phyloP scores from a whole-genome alignment of 2,797 vertebrate species.

The Lithobates sylvaticus region DNA sequence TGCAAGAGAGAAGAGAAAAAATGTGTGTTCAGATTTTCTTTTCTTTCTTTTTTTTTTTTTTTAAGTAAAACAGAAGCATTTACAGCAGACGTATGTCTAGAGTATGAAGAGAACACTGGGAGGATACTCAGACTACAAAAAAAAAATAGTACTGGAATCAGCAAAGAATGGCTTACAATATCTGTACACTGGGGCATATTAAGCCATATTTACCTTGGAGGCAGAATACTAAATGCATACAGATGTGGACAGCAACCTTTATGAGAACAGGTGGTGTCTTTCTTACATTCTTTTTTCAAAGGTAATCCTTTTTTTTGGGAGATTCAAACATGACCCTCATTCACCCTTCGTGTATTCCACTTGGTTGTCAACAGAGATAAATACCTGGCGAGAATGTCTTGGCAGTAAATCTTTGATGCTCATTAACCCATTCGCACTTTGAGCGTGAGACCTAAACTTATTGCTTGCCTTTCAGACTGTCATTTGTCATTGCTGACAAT shows the following conservation, averaged over 20 bases:
- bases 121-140: conserved; percentile 20
- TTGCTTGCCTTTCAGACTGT: conserved; percentile 28
- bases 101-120: conserved; percentile 49
- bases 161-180: conserved; percentile 46
- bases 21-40: conserved; percentile 57
- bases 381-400: conserved; percentile 54
- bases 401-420: conserved; percentile 51
- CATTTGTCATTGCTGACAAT: conserved; percentile 23
- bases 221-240: conserved; percentile 60
- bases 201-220: conserved; percentile 60
- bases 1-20: conserved; percentile 61
- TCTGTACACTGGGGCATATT: conserved; percentile 43
- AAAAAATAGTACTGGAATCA: conserved; percentile 11
- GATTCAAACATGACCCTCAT: conserved; percentile 61
- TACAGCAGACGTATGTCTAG: conserved; percentile 59
- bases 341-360: conserved; percentile 59
- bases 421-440: conserved; percentile 56
- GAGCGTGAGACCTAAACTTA: conserved; percentile 24
- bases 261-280: conserved; percentile 63
- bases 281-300: conserved; percentile 58
- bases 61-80: conserved; percentile 59
- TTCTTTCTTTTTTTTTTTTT: conserved; percentile 33
- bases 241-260: conserved; percentile 61
- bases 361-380: conserved; percentile 58
- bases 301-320: conserved; percentile 56